Percentiles rank a stretch among this genome's conserved stretches.
These are phyloP conservation scores for Bugula neritina DNA, from an alignment of 2,888 invertebrate species.

Conservation along the genomic window DNA sequence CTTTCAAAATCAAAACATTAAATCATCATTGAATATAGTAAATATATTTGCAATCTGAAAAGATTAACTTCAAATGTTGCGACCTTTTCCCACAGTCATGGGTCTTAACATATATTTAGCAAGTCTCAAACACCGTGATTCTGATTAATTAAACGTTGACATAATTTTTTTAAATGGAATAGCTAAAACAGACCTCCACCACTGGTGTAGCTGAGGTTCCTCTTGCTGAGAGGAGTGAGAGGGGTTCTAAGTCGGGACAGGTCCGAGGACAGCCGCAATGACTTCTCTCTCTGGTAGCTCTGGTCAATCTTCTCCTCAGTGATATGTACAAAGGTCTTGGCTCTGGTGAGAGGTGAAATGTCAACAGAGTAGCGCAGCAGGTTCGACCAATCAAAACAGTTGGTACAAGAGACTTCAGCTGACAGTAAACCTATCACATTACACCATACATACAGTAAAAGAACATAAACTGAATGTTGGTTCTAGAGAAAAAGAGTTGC, in stretches of 20 bases:
- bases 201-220: not conserved
- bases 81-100: no score
- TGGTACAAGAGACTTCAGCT: slow-evolving; percentile 32
- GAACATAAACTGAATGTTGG: no score
- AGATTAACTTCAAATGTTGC: no score
- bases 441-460: no score
- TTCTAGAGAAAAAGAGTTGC: no score
- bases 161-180: not conserved
- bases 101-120: no score
- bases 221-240: not conserved
- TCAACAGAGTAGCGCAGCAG: slow-evolving; percentile 47
- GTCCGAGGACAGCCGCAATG: not conserved
- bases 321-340: slow-evolving; percentile 36
- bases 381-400: slow-evolving; percentile 46
- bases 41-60: no score
- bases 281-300: not conserved
- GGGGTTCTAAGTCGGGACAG: not conserved
- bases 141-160: no score
- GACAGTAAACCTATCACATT: slow-evolving; percentile 37
- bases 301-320: slow-evolving; percentile 29
- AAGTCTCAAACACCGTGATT: no score
- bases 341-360: slow-evolving; percentile 42
- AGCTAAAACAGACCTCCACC: not conserved
- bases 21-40: no score
- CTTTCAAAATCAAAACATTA: no score